These are phyloP conservation scores for Zeuzera pyrina DNA, from an alignment of 2,888 invertebrate species.

Conservation along the genomic window DNA sequence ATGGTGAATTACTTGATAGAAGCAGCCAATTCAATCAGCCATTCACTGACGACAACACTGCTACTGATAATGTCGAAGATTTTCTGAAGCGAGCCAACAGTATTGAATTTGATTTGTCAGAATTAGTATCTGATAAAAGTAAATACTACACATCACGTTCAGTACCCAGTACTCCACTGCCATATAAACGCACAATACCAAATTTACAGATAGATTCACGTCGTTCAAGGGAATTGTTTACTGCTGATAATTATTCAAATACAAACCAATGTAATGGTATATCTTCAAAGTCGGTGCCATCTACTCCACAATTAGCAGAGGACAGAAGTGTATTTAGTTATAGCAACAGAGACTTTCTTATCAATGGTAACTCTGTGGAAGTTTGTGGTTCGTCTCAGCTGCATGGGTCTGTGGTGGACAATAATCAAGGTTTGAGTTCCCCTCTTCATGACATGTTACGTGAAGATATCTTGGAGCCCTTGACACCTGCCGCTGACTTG, in stretches of 20 bases:
- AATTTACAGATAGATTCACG: conserved; percentile 53
- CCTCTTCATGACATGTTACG: conserved; percentile 58
- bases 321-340: conserved; percentile 72
- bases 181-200: conserved; percentile 55
- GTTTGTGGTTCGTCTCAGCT: conserved; percentile 40
- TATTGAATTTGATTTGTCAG: conserved; percentile 58
- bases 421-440: conserved; percentile 38
- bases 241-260: conserved; percentile 39
- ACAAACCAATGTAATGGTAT: conserved; percentile 58
- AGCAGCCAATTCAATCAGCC: conserved; percentile 43
- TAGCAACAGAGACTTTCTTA: conserved; percentile 73
- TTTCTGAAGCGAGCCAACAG: conserved; percentile 57
- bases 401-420: conserved; percentile 39
- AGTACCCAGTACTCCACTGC: conserved; percentile 79
- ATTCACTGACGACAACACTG: conserved; percentile 32
- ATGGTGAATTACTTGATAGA: conserved; percentile 42
- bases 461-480: conserved; percentile 52
- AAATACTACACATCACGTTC: conserved; percentile 75
- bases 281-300: conserved; percentile 83
- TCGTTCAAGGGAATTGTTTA: conserved; percentile 46
- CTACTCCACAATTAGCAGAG: conserved; percentile 77
- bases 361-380: conserved; percentile 75
- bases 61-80: conserved; percentile 53
- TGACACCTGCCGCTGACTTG: conserved; percentile 49
- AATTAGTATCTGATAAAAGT: conserved; percentile 47